Base-by-base conservation (phyloP, 2,113 vertebrate genomes). In the Empidonax alnorum region DNA sequence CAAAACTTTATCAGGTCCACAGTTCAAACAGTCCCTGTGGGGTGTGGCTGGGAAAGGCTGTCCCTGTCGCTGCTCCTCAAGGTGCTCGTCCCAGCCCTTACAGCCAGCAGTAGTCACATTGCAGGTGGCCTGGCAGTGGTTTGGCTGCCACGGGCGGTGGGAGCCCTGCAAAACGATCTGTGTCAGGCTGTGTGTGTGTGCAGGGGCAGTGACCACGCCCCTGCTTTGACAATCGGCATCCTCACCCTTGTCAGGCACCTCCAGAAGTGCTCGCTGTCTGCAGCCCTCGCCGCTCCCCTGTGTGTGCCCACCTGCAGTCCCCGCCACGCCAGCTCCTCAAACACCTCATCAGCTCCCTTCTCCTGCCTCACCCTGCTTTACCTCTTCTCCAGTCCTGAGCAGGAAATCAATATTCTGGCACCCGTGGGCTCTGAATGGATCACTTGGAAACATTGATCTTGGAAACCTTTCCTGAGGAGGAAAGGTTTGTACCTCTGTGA, bases 31-130 rank as follows among this genome's bases (percentile, higher is more conserved):
- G 44, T 19, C 35, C 10, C 6, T 22, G 25, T 9, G 24, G 24
- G 37, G 12, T 21, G 21, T 13, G 25, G 23, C 33, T n/a, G 74
- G 56, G 50, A 17, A 49, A 79, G 62, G 31, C 23, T n/a, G 2
- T 71, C 30, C 12, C 25, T 35, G 31, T 37, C 33, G 2, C 22
- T 31, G 42, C 37, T 71, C 56, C 19, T 6, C 15, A 33, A 35
- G 49, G 39, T 23, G n/a, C 12, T 68, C 1, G 1, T 23, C 39
- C 23, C 49, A 56, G 47, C 58, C n/a, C 47, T 42, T 7, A 37
- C 2, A 67, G 28, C 22, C 63, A 61, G 52, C 58, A 67, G 0
- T 0, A 52, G 12, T 11, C 1, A 1, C 6, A 6, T 2, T 39
- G 62, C 25, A 50, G 35, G 33, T 41, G 9, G 2, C 8, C 30